phyloP scores from a whole-genome alignment of 2,113 vertebrate species.

The Pelodiscus sinensis region DNA sequence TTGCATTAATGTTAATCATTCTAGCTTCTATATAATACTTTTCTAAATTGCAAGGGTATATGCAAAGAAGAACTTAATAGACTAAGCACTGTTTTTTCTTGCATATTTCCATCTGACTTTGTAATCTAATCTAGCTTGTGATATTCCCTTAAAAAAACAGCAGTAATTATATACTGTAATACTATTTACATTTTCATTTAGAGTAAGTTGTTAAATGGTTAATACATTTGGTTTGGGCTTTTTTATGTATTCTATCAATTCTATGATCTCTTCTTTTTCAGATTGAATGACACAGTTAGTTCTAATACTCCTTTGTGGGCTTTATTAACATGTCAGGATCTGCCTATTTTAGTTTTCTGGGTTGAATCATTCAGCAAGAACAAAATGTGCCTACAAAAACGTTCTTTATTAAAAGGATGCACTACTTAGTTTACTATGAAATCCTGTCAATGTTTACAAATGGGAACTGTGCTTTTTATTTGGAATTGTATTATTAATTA shows the following conservation, averaged over 20 bases:
- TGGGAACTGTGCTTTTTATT: background rate
- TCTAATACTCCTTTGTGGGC: conserved; percentile 25
- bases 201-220: conserved; percentile 10
- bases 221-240: background rate
- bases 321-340: conserved; percentile 44
- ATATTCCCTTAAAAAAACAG: background rate
- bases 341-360: conserved; percentile 23
- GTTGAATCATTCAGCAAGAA: conserved; percentile 21
- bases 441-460: background rate
- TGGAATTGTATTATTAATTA: background rate
- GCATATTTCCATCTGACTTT: background rate
- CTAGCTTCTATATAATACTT: background rate
- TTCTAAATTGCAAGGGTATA: background rate
- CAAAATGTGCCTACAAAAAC: background rate
- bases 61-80: background rate
- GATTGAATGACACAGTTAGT: conserved; percentile 48
- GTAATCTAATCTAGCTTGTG: background rate
- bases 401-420: background rate
- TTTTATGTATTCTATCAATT: conserved; percentile 18
- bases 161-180: background rate
- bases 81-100: background rate
- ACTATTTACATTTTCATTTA: background rate
- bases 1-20: background rate
- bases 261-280: conserved; percentile 41
- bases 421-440: background rate